Conservation (phyloP, 2,797 vertebrate species). For the Pygocentrus nattereri region DNA sequence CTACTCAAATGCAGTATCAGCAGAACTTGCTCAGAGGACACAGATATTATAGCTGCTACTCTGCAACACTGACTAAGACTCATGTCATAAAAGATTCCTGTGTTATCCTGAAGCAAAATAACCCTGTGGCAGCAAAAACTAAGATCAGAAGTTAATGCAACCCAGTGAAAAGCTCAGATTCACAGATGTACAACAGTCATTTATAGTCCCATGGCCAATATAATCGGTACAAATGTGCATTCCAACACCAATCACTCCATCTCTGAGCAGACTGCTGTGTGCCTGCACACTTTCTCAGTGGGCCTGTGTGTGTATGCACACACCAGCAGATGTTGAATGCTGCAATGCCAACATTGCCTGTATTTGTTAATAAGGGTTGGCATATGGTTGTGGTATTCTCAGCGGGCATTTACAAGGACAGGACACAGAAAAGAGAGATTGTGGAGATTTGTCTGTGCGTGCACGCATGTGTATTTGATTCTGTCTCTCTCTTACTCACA, state of each 20-base stretch:
- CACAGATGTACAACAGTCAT: constrained; percentile 28
- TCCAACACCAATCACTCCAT: constrained; percentile 27
- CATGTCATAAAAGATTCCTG: background rate
- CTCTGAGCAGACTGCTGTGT: constrained; percentile 11
- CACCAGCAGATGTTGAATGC: constrained; percentile 40
- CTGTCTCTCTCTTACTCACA: background rate
- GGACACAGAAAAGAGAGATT: constrained; percentile 23
- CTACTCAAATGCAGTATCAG: no score
- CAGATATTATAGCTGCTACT: background rate
- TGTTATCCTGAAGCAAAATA: background rate
- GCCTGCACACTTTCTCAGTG: background rate
- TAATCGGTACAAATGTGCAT: constrained; percentile 23
- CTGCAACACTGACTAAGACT: background rate
- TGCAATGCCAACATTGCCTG: constrained; percentile 49
- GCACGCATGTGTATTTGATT: background rate
- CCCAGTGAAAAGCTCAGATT: constrained; percentile 11
- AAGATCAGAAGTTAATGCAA: background rate
- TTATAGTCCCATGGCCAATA: constrained; percentile 28
- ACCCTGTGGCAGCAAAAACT: background rate
- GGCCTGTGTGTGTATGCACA: background rate
- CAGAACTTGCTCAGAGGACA: no score
- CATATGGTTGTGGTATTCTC: constrained; percentile 79
- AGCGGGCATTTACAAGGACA: constrained; percentile 71
- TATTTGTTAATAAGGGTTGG: constrained; percentile 64
- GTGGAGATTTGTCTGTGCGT: constrained; percentile 5